phyloP scores from a whole-genome alignment of 1,140 invertebrate species.

The Sminthurinus signatus region DNA sequence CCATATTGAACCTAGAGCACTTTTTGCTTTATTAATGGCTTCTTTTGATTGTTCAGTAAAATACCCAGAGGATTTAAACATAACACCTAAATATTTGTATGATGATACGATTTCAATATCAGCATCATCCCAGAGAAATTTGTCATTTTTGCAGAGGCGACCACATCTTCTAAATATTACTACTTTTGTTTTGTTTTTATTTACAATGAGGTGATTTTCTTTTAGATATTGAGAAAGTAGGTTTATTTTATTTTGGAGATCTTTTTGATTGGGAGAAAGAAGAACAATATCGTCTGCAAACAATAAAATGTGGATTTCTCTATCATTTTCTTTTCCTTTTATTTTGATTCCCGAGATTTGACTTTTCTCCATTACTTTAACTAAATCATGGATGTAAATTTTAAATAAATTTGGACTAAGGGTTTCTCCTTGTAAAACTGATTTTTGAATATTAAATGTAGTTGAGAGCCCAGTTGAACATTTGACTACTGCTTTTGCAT shows the following conservation, averaged over 20 bases:
- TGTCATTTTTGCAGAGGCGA: background rate
- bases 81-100: slow-evolving; percentile 8
- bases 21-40: no score
- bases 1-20: no score
- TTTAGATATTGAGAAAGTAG: slow-evolving; percentile 8
- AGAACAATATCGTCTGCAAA: slow-evolving; percentile 12
- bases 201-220: slow-evolving; percentile 26
- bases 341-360: no score
- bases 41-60: background rate
- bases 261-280: background rate
- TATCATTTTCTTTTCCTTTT: background rate
- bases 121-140: background rate
- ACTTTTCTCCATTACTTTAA: background rate
- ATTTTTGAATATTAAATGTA: background rate
- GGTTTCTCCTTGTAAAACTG: slow-evolving; percentile 23
- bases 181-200: slow-evolving; percentile 34
- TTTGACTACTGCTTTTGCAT: slow-evolving; percentile 4
- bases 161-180: slow-evolving; percentile 34
- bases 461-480: background rate
- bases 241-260: slow-evolving; percentile 12
- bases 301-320: background rate
- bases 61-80: background rate
- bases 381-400: slow-evolving; percentile 7
- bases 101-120: background rate
- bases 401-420: slow-evolving; percentile 13